phyloP scores from a whole-genome alignment of 1,140 invertebrate species.

The Spodoptera litura region DNA sequence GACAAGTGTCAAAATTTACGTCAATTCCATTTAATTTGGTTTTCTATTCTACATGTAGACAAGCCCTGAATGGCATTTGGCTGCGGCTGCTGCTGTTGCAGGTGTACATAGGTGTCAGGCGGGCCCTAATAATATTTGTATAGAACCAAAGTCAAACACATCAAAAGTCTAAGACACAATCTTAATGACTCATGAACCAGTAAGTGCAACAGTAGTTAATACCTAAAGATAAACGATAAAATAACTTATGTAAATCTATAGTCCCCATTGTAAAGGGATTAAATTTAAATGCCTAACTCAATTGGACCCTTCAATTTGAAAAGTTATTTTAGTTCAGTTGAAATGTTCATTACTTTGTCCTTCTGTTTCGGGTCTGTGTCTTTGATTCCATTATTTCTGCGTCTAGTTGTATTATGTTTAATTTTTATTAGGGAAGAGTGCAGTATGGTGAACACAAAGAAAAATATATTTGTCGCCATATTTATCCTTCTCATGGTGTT shows the following conservation, averaged over 20 bases:
- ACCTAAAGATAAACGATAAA: background rate
- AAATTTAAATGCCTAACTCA: conserved; percentile 7
- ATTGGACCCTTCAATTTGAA: conserved; percentile 7
- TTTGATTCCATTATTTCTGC: conserved; percentile 23
- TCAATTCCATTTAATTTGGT: too few species aligned
- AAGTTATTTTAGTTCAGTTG: conserved; percentile 12
- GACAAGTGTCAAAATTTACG: too few species aligned
- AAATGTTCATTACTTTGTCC: conserved; percentile 1
- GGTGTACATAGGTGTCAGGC: too few species aligned
- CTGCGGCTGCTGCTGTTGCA: too few species aligned
- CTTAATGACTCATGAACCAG: background rate
- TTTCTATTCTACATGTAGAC: too few species aligned
- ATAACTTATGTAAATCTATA: conserved; percentile 10
- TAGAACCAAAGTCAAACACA: too few species aligned
- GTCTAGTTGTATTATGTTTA: background rate
- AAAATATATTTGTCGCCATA: too few species aligned
- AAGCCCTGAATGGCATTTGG: too few species aligned
- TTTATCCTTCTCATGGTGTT: too few species aligned
- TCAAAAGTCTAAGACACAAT: background rate
- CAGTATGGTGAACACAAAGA: too few species aligned
- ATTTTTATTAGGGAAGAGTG: background rate
- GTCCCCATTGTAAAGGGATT: conserved; percentile 4
- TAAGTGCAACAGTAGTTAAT: background rate
- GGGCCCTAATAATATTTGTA: too few species aligned
- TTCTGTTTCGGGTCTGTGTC: background rate